A percentile compares a stretch with the other conserved stretches of the same genome.
These are phyloP conservation scores for Axis porcinus DNA, from an alignment of 2,113 vertebrate genomes.

Conservation along the genomic window DNA sequence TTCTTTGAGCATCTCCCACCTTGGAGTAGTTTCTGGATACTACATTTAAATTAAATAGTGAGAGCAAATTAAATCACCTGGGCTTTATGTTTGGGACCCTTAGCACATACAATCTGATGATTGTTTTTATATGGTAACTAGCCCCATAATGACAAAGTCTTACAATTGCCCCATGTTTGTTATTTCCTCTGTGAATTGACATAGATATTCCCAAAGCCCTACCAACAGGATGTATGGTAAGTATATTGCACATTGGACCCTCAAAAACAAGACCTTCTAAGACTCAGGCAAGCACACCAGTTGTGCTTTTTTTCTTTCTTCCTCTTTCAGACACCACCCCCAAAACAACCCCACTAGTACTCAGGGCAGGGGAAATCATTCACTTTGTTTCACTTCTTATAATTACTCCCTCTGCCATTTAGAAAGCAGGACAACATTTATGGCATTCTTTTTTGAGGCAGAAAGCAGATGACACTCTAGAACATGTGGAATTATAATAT, in stretches of 20 bases:
- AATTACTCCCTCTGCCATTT: neutral
- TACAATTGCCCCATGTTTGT: neutral
- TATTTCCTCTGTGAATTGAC: neutral
- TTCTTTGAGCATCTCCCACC: neutral
- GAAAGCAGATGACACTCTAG: neutral
- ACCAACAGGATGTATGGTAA: neutral
- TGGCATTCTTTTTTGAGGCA: neutral
- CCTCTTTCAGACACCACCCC: neutral
- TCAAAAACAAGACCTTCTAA: neutral
- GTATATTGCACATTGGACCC: neutral
- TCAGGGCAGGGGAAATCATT: neutral
- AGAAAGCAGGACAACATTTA: neutral
- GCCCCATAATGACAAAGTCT: neutral
- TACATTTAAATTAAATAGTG: neutral
- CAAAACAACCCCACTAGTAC: neutral
- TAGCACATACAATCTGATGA: neutral
- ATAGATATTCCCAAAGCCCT: neutral
- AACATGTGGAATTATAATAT: neutral
- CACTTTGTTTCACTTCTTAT: neutral
- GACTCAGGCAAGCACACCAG: neutral
- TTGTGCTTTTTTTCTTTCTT: neutral
- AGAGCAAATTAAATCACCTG: neutral
- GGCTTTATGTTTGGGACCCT: neutral
- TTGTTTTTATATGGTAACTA: neutral
- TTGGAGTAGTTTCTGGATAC: neutral